phyloP scores from a whole-genome alignment of 2,113 vertebrate genomes.

The Crypturellus undulatus region DNA sequence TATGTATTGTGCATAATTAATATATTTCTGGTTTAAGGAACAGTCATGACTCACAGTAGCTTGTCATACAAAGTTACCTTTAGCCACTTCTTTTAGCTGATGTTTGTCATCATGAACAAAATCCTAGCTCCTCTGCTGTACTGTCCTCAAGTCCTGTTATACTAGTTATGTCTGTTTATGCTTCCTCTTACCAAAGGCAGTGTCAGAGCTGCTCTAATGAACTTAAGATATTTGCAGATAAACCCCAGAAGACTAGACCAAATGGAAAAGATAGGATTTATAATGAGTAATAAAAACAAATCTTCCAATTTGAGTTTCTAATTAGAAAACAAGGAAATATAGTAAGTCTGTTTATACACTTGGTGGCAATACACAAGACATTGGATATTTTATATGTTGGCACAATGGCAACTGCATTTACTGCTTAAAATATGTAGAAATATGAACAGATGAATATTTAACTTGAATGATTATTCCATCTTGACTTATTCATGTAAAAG shows the following conservation, averaged over 20 bases:
- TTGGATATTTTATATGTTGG: neutral
- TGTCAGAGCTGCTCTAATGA: neutral
- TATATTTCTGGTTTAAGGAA: neutral
- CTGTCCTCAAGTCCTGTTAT: neutral
- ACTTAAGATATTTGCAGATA: neutral
- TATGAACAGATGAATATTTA: neutral
- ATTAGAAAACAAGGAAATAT: neutral
- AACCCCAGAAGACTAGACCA: neutral
- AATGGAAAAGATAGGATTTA: neutral
- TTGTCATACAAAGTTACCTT: neutral
- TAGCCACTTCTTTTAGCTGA: neutral
- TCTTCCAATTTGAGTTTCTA: neutral
- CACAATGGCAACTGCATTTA: neutral
- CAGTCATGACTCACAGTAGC: neutral
- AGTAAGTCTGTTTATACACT: neutral
- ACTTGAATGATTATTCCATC: conserved; percentile 4
- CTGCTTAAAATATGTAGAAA: neutral
- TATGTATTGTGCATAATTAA: neutral
- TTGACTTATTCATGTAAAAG: neutral
- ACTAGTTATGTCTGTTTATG: neutral
- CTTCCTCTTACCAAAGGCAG: neutral
- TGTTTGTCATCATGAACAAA: neutral
- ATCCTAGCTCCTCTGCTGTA: neutral
- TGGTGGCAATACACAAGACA: neutral
- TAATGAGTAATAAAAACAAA: neutral